Conservation (phyloP, 2,113 vertebrate species). For the Chunga burmeisteri region DNA sequence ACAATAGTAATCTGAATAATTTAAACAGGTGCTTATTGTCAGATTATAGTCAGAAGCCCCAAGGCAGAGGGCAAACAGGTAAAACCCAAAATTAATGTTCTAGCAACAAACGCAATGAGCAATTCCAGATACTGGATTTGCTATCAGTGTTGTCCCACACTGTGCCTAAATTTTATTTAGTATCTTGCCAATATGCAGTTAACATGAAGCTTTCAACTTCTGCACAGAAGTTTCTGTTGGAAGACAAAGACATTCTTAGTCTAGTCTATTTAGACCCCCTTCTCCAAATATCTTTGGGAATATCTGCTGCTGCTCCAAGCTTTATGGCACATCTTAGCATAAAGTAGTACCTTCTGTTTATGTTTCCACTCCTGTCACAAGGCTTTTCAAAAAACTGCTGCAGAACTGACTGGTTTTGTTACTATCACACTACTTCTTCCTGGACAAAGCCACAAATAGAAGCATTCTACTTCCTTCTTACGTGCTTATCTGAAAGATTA, state of each 20-base stretch:
- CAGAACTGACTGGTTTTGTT: not conserved
- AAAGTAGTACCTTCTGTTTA: not conserved
- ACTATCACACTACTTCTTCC: not conserved
- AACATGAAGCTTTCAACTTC: not conserved
- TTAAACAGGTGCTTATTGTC: not conserved
- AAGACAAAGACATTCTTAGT: not conserved
- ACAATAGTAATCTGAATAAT: not conserved
- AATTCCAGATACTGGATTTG: not conserved
- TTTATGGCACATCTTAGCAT: not conserved
- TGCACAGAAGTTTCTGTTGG: not conserved
- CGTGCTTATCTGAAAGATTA: not conserved
- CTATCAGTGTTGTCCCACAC: not conserved
- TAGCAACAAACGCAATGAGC: not conserved
- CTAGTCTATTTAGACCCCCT: not conserved
- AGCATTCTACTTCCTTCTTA: not conserved
- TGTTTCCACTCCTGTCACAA: not conserved
- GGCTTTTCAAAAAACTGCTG: not conserved
- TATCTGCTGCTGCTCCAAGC: not conserved
- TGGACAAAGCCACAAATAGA: not conserved
- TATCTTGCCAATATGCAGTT: not conserved
- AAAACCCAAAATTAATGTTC: not conserved
- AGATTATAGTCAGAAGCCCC: not conserved
- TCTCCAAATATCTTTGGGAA: not conserved
- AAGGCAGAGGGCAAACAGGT: not conserved
- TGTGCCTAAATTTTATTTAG: not conserved